Conservation (phyloP, 2,113 vertebrate species). For the Phocoena sinus region DNA sequence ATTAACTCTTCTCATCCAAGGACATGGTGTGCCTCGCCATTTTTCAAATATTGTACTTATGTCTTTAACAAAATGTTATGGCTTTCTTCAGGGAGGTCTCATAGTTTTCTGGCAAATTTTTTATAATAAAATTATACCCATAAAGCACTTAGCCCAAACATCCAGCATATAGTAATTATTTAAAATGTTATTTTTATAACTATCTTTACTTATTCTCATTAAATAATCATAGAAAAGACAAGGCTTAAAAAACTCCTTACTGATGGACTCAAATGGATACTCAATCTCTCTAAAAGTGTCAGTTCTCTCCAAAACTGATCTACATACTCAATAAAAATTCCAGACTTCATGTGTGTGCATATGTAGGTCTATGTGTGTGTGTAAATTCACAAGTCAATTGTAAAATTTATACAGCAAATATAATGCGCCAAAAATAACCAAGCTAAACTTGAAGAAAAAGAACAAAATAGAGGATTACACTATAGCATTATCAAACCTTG, state of each 20-base stretch:
- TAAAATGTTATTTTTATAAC: background rate
- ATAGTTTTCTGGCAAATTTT: background rate
- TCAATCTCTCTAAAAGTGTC: background rate
- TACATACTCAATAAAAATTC: background rate
- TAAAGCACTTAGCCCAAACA: background rate
- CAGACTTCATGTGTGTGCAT: background rate
- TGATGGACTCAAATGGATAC: background rate
- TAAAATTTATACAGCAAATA: background rate
- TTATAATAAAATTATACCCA: background rate
- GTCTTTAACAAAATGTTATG: background rate
- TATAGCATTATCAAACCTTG: background rate
- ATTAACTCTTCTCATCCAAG: background rate
- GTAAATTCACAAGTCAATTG: background rate
- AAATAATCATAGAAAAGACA: conserved; percentile 1
- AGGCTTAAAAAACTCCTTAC: background rate
- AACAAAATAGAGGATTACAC: background rate
- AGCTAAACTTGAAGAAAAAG: background rate
- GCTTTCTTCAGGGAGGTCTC: background rate
- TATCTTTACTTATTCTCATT: background rate
- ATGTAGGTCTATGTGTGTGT: background rate
- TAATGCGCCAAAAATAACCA: background rate
- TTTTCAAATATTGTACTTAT: conserved; percentile 30
- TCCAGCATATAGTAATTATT: background rate
- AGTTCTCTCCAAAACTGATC: background rate
- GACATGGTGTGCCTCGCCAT: background rate